A percentile compares a stretch with the other conserved stretches of the same genome.
phyloP scores from a whole-genome alignment of 2,797 vertebrate species.

The Neomorphus geoffroyi region DNA sequence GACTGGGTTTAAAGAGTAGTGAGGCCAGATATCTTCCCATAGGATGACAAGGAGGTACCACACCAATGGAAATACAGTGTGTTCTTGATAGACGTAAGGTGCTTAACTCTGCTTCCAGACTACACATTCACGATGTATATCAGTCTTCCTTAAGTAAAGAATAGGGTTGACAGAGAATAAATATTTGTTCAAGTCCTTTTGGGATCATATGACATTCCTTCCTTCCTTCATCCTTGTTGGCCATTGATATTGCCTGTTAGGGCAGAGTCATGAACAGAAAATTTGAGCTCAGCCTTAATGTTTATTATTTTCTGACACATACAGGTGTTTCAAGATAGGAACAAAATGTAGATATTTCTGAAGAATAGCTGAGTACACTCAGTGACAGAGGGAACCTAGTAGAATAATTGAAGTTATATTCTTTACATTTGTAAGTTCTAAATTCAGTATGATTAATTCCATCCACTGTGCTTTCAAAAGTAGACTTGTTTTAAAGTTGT shows the following conservation, averaged over 20 bases:
- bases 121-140: no score
- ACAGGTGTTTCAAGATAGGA: not conserved
- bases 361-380: not conserved
- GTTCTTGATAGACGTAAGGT: not conserved
- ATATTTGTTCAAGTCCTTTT: not conserved
- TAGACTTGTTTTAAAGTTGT: not conserved
- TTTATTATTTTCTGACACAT: not conserved
- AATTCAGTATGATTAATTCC: not conserved
- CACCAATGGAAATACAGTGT: not conserved
- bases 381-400: not conserved
- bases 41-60: not conserved
- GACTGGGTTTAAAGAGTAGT: not conserved
- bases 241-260: not conserved
- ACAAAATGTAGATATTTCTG: not conserved
- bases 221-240: not conserved
- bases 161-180: not conserved
- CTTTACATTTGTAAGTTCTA: not conserved
- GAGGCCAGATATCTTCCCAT: not conserved
- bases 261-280: not conserved
- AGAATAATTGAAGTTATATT: no score
- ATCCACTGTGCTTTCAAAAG: not conserved
- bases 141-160: not conserved
- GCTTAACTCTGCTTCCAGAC: not conserved
- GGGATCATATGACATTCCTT: not conserved
- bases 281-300: not conserved